Evolutionary conservation across 2,888 invertebrate species (phyloP), one percentile per base, ranked within the genome.

Genomic region (Busseola fusca): DNA sequence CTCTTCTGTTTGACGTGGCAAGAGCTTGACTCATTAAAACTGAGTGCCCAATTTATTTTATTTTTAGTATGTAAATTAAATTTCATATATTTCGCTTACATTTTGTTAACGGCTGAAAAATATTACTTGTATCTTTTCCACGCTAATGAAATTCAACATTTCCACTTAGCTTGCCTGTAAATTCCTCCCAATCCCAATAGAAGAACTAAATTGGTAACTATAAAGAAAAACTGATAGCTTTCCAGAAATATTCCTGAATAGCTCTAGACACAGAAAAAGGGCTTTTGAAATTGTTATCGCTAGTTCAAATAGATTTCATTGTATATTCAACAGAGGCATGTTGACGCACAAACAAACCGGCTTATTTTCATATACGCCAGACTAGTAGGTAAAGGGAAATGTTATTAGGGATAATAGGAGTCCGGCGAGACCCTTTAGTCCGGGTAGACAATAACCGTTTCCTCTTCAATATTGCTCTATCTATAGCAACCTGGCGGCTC

Each of bases 391-490:
- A 86, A 84, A 88, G 84, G 88, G 81, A 87, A 87, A 89, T 85
- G 87, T 89, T 90, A 90, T 91, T 90, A 87, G 84, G 87, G 85
- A 88, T 89, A 89, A 90, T 87, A 88, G 84, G 86, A 86, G 88
- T 84, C 87, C 88, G 81, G 80, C 78, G 87, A 84, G 89, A 86
- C 84, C 88, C 84, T 87, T 86, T 87, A 85, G 85, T 74, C 83
- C 77, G 86, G 84, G 84, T 86, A 86, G 87, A 89, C 87, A 89
- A 91, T 90, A 89, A 88, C 87, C 85, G 84, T 90, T 90, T 88
- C 84, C 87, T 87, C 85, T 87, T 88, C 88, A 87, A 88, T 89
- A 89, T 88, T 84, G 83, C 87, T 85, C 83, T 85, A 87, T 83
- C 76, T 84, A 84, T 83, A 82, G 78, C 73, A 79, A 79, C 83